Evolutionary conservation across 92 coral and sea anemone species (phyloP), one percentile per base, ranked within the genome.

Genomic region (Palythoa grandiflora): DNA sequence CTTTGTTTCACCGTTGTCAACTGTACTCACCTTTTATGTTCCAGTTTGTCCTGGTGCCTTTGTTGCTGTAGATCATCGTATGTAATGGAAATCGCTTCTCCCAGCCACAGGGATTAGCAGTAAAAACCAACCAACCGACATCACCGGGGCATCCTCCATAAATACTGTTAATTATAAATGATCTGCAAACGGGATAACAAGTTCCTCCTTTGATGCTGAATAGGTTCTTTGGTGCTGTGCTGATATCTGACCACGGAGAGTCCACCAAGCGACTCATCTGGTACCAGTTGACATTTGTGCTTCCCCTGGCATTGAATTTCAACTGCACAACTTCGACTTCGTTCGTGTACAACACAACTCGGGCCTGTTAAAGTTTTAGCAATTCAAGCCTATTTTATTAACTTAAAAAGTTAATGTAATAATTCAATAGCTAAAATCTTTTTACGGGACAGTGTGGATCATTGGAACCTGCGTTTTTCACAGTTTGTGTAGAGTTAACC

Each of bases 121-220:
- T 80, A 40, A 77, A 44, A 5, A 63, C 38, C 70, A 77, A 44
- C 85, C 89, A 87, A 3, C 89, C 89, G n/a, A 3, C 52, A 63
- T 87, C 89, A 1, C 7, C 47, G 14, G 77, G 37, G n/a, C 89
- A 87, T 37, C 89, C 89, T 10, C 77, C 84, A 84, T 87, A 87
- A 15, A 1, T 6, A 19, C 51, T 60, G 55, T 87, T 87, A 53
- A 87, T 87, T 54, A 63, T 70, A 28, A 87, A 87, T 5, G 74
- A 79, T 38, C 89, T 63, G 66, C 89, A 87, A 1, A 21, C 17
- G 16, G 66, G 53, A n/a, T 83, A 77, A 40, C 90, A 87, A 28
- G 28, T 28, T 3, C 54, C 50, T 51, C 90, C 90, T 11, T 20
- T 80, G 38, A 87, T 47, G 54, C 83, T 59, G 61, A 87, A 87